Conservation (phyloP, 2,797 vertebrate genomes). For the Arrhamphus sclerolepis region DNA sequence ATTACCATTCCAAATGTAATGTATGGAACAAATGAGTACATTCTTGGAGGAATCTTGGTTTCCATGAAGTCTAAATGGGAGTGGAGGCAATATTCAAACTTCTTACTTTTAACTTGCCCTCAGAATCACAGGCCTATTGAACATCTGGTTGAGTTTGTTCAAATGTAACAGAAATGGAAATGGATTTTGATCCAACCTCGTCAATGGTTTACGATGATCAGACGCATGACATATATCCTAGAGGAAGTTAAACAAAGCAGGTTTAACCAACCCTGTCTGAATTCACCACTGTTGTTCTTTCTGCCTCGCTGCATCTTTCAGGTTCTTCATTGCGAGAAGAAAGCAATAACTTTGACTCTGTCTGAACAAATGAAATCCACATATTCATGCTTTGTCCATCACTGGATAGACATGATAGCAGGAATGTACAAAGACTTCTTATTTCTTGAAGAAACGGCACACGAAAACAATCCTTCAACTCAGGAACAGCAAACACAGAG, state of each 20-base stretch:
- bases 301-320: constrained; percentile 5
- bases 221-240: not conserved
- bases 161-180: no score
- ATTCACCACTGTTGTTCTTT: constrained; percentile 9
- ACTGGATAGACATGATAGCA: constrained; percentile 29
- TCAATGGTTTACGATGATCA: not conserved
- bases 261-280: not conserved
- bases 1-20: no score
- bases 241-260: not conserved
- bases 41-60: no score
- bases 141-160: no score
- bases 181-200: no score
- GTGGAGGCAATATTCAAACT: no score
- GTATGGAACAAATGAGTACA: no score
- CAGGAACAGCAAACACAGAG: constrained; percentile 33
- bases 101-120: no score
- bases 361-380: constrained; percentile 26
- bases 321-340: constrained; percentile 17
- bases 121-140: no score
- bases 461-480: constrained; percentile 53
- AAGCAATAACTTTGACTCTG: constrained; percentile 10
- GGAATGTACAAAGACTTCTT: constrained; percentile 21
- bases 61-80: no score
- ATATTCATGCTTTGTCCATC: constrained; percentile 28
- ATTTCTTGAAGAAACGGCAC: constrained; percentile 42